Evolutionary conservation across 2,113 vertebrate genomes (phyloP).

Genomic region (Grantiella picta): DNA sequence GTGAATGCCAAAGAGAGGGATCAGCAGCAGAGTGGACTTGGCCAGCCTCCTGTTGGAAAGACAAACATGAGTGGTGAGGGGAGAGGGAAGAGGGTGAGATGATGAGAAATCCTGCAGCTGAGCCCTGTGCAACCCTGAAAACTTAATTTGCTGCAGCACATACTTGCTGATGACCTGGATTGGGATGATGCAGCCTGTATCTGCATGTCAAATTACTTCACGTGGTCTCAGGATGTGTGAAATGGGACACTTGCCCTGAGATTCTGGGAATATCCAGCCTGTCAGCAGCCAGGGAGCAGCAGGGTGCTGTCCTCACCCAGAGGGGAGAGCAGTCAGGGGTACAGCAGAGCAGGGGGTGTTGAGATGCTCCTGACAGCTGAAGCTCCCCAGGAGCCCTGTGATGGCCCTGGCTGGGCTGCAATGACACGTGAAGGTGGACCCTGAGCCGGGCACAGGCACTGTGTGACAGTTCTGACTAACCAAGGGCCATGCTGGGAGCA

Average conservation of each 20-base stretch:
- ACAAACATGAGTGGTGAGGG: background rate
- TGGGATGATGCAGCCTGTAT: background rate
- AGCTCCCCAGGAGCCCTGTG: background rate
- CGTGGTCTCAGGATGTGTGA: background rate
- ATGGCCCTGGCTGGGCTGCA: background rate
- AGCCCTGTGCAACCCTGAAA: background rate
- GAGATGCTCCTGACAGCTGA: background rate
- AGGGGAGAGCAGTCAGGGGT: background rate
- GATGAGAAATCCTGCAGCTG: background rate
- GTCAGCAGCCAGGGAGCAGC: background rate
- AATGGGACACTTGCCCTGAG: background rate
- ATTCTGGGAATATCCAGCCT: background rate
- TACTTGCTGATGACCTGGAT: background rate
- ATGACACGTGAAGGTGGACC: background rate
- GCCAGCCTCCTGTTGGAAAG: constrained; percentile 85
- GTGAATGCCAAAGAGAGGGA: constrained; percentile 94
- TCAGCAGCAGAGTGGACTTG: constrained; percentile 95
- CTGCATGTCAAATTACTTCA: background rate
- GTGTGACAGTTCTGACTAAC: background rate
- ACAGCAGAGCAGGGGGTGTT: background rate
- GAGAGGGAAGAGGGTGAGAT: background rate
- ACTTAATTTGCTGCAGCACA: background rate
- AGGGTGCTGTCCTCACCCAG: background rate
- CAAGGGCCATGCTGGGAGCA: background rate
- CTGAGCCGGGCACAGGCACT: background rate